Conservation (phyloP, 1,140 invertebrate species). For the Trialeurodes vaporariorum region DNA sequence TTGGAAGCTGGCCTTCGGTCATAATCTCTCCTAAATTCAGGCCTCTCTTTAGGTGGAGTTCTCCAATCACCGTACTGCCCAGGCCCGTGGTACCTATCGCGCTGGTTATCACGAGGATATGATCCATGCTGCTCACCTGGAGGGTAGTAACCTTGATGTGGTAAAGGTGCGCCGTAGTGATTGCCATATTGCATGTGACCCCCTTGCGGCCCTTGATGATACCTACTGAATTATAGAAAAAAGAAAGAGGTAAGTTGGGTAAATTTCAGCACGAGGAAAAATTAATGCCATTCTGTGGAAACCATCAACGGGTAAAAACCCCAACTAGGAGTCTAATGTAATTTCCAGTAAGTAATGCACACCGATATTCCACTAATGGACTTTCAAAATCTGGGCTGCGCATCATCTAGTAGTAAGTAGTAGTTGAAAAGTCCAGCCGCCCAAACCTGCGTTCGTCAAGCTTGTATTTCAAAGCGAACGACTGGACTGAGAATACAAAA, state of each 20-base stretch:
- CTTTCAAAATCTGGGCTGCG: no score
- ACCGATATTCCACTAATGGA: no score
- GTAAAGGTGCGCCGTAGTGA: not conserved
- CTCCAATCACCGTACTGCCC: not conserved
- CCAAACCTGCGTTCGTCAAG: no score
- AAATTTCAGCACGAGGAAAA: no score
- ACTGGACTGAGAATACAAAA: no score
- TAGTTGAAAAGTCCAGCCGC: no score
- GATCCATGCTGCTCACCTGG: not conserved
- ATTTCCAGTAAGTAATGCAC: no score
- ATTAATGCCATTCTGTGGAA: no score
- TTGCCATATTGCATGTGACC: not conserved
- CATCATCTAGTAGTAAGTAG: no score
- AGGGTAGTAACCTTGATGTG: not conserved
- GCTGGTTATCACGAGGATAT: not conserved
- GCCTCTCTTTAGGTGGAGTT: not conserved
- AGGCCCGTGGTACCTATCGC: not conserved
- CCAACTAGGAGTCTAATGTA: no score
- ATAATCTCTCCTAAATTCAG: not conserved
- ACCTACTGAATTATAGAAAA: not conserved
- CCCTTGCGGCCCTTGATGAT: not conserved
- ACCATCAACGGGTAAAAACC: no score
- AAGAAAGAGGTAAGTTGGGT: not conserved
- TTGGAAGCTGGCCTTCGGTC: not conserved
- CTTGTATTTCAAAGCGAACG: no score